Evolutionary conservation across 2,888 invertebrate species (phyloP).

Genomic region (Elysia crispata): DNA sequence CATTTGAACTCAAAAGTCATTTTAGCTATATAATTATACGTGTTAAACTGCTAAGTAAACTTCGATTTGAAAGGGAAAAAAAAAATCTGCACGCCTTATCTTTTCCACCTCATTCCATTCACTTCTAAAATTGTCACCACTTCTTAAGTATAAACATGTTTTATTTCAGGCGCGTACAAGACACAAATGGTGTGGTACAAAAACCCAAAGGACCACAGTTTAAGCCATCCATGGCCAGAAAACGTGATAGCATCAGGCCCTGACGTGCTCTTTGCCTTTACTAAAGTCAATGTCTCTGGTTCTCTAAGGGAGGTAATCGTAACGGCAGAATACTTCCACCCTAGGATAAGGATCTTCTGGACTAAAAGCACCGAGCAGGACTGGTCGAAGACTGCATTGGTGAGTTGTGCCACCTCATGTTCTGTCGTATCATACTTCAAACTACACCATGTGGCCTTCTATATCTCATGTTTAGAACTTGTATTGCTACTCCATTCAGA

Average conservation of each 20-base stretch:
- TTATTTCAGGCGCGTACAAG: slow-evolving; percentile 52
- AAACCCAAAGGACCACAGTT: slow-evolving; percentile 56
- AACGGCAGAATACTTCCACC: slow-evolving; percentile 66
- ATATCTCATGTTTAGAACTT: too few species aligned
- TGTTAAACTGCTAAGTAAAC: too few species aligned
- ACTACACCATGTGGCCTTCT: too few species aligned
- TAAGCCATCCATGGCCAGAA: slow-evolving; percentile 57
- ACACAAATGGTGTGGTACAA: slow-evolving; percentile 66
- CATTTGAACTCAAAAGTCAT: too few species aligned
- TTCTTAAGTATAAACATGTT: too few species aligned
- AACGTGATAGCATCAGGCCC: slow-evolving; percentile 61
- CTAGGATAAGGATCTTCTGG: slow-evolving; percentile 65
- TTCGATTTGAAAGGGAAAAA: too few species aligned
- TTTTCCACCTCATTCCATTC: too few species aligned
- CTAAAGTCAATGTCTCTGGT: slow-evolving; percentile 55
- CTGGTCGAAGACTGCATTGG: slow-evolving; percentile 58
- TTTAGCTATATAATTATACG: too few species aligned
- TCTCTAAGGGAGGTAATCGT: slow-evolving; percentile 57
- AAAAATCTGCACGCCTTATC: too few species aligned
- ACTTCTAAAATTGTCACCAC: too few species aligned
- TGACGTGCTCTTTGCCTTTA: slow-evolving; percentile 58
- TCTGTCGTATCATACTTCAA: too few species aligned
- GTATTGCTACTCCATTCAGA: too few species aligned
- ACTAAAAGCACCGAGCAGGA: slow-evolving; percentile 54
- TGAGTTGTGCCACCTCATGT: slow-evolving; percentile 38